Percentiles rank a stretch among this genome's conserved stretches.
These are phyloP conservation scores for Apteryx mantelli DNA, from an alignment of 2,113 vertebrate species.

Conservation along the genomic window DNA sequence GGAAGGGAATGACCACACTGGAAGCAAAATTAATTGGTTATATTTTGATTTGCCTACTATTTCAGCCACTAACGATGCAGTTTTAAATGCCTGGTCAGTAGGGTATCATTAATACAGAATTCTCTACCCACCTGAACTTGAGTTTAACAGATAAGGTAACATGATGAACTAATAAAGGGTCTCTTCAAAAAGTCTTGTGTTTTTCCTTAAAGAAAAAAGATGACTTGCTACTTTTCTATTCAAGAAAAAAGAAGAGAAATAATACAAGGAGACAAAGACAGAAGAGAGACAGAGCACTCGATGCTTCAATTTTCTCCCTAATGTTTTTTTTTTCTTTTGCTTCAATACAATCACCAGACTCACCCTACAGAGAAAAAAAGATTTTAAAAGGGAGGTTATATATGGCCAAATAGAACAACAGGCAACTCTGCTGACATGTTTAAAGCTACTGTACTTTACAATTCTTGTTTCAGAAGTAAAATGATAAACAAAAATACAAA, in stretches of 20 bases:
- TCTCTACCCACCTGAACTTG: neutral
- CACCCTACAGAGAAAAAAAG: neutral
- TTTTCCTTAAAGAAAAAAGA: conserved; percentile 26
- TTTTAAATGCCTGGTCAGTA: neutral
- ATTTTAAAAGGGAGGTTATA: conserved; percentile 11
- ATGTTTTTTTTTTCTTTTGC: neutral
- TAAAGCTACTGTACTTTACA: conserved; percentile 18
- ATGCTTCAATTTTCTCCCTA: conserved; percentile 32
- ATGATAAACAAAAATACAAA: conserved; percentile 58
- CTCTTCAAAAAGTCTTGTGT: conserved; percentile 19
- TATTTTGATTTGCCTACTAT: conserved; percentile 5
- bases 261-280: conserved; percentile 10
- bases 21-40: neutral
- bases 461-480: conserved; percentile 49
- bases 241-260: conserved; percentile 28
- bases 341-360: conserved; percentile 19
- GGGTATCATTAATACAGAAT: neutral
- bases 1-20: neutral
- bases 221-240: conserved; percentile 17
- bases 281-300: conserved; percentile 9
- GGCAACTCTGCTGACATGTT: conserved; percentile 6
- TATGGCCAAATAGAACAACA: neutral
- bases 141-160: conserved; percentile 22
- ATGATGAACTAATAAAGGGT: neutral
- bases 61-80: neutral